Base-by-base conservation (phyloP, 2,797 vertebrate genomes). In the Halcyon badia region DNA sequence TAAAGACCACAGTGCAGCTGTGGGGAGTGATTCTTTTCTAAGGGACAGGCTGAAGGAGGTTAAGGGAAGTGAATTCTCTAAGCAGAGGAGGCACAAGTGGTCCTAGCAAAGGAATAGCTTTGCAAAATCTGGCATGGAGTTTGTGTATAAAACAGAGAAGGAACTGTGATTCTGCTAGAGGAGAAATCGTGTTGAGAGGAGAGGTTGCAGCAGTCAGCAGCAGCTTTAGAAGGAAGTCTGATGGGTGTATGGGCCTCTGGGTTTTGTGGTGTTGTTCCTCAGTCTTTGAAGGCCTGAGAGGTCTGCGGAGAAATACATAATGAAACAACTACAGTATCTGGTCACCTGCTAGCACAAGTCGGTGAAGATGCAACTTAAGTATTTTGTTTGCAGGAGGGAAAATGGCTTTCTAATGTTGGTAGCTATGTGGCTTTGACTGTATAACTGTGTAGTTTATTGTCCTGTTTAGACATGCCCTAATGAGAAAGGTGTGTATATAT, bases 241-340 rank as follows among this genome's bases (percentile, higher is more conserved):
- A 14, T 24, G 2, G 0, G 4, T 14, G 17, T 35, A 22, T 4
- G 8, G 19, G 17, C 6, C 19, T 11, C 31, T 46, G 48, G n/a
- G 11, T 26, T 83, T 90, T 35, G 19, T 33, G 31, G 26, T 56
- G 30, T 5, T 35, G 35, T 25, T 83, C 35, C 52, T 62, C 30
- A 21, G 48, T 4, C 26, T 81, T 31, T 14, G n/a, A 77, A 61
- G 13, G 18, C 8, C 51, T 28, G 7, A 90, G 28, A 46, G 30
- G n/a, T 31, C 22, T 37, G 9, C 2, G 41, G 30, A 68, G 68
- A 49, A 11, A 10, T 0, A 28, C 35, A 46, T 31, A 66, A 66
- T 1, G 4, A 42, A 82, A 6, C 11, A n/a, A 14, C 28, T 54
- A 1, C 0, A 60, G 28, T 13, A 80, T 52, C 14, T 14, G 4